A percentile compares a stretch with the other conserved stretches of the same genome.
Evolutionary conservation across 2,888 invertebrate genomes (phyloP).

Genomic region (Drosophila ezoana): DNA sequence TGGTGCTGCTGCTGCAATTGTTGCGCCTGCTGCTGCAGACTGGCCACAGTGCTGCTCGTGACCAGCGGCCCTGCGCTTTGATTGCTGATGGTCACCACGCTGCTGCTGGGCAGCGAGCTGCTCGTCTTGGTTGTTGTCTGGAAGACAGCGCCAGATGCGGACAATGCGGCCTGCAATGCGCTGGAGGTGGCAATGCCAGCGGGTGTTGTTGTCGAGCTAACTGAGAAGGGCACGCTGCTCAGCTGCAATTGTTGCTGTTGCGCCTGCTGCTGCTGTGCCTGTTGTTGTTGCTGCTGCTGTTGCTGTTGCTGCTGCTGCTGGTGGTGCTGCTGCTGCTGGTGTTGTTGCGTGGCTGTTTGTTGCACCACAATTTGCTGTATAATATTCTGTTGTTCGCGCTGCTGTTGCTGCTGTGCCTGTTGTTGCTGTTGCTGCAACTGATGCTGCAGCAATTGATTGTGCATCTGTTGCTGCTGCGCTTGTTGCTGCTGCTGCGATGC

Average conservation of each 20-base stretch:
- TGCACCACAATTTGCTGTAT: conserved; percentile 62
- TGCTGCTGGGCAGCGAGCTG: conserved; percentile 81
- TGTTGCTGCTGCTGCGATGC: conserved; percentile 86
- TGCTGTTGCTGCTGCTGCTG: conserved; percentile 73
- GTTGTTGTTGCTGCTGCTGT: conserved; percentile 70
- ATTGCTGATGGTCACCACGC: conserved; percentile 83
- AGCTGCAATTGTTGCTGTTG: conserved; percentile 75
- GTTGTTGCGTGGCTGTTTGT: conserved; percentile 72
- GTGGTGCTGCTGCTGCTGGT: conserved; percentile 66
- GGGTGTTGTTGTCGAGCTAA: conserved; percentile 79
- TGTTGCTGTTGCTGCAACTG: conserved; percentile 86
- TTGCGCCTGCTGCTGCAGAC: conserved; percentile 70
- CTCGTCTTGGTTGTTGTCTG: conserved; percentile 76
- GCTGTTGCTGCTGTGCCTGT: conserved; percentile 84
- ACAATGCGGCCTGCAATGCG: conserved; percentile 85
- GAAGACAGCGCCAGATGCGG: conserved; percentile 85
- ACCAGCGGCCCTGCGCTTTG: conserved; percentile 80
- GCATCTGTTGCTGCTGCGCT: conserved; percentile 76
- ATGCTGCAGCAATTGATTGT: conserved; percentile 82
- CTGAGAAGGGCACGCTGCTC: conserved; percentile 81
- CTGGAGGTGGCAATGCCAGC: conserved; percentile 81
- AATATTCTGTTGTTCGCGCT: conserved; percentile 69
- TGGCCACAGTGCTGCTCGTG: conserved; percentile 82
- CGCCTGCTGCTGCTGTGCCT: conserved; percentile 61
- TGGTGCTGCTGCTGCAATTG: conserved; percentile 68